Evolutionary conservation across 2,888 invertebrate species (phyloP).

Genomic region (Allolobophora icterica): DNA sequence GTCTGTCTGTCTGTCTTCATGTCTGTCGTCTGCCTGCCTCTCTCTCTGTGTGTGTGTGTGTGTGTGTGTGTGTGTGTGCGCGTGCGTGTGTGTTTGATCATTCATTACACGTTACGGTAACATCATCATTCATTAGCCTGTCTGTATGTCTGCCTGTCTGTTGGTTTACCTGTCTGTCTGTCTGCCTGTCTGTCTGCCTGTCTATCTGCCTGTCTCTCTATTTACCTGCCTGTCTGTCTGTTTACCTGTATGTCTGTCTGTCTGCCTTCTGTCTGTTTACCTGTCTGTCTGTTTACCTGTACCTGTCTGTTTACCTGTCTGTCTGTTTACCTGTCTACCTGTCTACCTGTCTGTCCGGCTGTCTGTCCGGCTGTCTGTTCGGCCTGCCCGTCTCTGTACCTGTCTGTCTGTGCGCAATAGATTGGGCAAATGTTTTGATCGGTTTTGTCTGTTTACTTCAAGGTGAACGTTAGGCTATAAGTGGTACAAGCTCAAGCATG

Average conservation of each 20-base stretch:
- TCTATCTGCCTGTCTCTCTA: constrained; percentile 33
- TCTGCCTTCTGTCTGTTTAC: no score
- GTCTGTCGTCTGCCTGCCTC: constrained; percentile 25
- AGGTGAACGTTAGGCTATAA: not conserved
- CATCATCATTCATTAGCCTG: no score
- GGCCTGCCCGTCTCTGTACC: no score
- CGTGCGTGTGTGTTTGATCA: no score
- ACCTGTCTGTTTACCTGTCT: no score
- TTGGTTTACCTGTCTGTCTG: not conserved
- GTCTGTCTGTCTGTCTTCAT: constrained; percentile 33
- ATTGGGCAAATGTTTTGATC: not conserved
- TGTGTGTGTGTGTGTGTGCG: not conserved
- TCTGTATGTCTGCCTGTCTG: constrained; percentile 28
- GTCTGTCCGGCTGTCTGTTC: no score
- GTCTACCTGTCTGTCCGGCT: not conserved
- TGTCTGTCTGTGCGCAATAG: not conserved
- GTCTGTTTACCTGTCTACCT: not conserved
- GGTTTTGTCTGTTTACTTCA: no score
- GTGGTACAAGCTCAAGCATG: not conserved
- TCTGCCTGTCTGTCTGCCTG: constrained; percentile 30
- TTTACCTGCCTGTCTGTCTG: constrained; percentile 29
- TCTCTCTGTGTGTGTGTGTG: constrained; percentile 29
- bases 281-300: no score
- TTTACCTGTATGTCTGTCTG: constrained; percentile 7
- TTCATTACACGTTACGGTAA: no score